phyloP scores from a whole-genome alignment of 2,113 vertebrate species.

The Dicentrarchus labrax region DNA sequence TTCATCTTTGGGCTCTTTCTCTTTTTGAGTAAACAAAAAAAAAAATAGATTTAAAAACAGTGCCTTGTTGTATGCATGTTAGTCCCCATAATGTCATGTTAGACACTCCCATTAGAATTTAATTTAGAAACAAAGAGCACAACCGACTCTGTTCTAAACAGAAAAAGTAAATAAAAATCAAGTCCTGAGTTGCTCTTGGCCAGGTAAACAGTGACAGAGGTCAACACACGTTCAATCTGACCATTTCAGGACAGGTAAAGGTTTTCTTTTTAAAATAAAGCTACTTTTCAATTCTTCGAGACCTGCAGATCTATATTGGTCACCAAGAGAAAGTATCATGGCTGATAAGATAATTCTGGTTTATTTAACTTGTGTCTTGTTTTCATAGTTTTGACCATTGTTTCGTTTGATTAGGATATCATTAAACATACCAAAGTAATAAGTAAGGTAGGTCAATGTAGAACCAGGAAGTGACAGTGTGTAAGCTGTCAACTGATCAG shows the following conservation, averaged over 20 bases:
- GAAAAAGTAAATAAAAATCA: background rate
- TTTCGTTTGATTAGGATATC: background rate
- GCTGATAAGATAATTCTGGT: background rate
- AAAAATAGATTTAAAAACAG: background rate
- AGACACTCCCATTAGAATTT: background rate
- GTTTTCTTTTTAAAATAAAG: background rate
- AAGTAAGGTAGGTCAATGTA: too few relatives aligned
- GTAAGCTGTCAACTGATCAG: background rate
- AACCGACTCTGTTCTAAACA: background rate
- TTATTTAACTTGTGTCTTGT: background rate
- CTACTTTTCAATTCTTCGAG: constrained; percentile 10
- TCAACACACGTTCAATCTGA: background rate
- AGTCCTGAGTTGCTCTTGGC: constrained; percentile 55
- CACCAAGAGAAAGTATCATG: background rate
- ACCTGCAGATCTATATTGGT: background rate
- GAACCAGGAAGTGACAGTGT: background rate
- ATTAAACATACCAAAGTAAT: background rate
- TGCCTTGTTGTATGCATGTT: constrained; percentile 23
- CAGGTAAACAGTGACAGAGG: constrained; percentile 8
- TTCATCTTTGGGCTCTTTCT: constrained; percentile 42
- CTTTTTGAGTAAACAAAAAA: constrained; percentile 20
- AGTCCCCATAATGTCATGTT: background rate
- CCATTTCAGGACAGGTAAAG: background rate
- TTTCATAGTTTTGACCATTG: background rate
- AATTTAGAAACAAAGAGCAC: constrained; percentile 11